phyloP scores from a whole-genome alignment of 2,797 vertebrate genomes.

The Anableps anableps region DNA sequence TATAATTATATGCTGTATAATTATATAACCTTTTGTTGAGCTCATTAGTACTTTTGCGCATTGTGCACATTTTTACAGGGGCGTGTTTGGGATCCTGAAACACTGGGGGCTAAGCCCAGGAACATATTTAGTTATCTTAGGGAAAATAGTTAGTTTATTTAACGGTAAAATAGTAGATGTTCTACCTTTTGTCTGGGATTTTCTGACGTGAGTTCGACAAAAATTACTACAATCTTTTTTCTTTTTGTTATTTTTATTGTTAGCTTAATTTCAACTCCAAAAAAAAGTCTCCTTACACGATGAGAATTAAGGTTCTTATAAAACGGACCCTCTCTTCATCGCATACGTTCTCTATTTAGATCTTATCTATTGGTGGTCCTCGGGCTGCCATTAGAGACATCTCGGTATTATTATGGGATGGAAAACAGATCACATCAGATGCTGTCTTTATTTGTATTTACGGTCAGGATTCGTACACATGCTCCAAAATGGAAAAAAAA shows the following conservation, averaged over 20 bases:
- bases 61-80: not conserved
- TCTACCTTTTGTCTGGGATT: not conserved
- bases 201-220: not conserved
- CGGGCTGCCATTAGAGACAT: too few relatives aligned
- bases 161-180: not conserved
- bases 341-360: too few relatives aligned
- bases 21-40: not conserved
- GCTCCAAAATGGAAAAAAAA: too few relatives aligned
- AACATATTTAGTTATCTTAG: not conserved
- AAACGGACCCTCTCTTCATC: too few relatives aligned
- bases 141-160: not conserved
- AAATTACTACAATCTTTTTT: not conserved
- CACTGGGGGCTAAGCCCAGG: not conserved
- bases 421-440: too few relatives aligned
- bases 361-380: too few relatives aligned
- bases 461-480: too few relatives aligned
- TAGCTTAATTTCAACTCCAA: not conserved
- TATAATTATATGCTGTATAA: not conserved
- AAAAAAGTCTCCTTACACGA: too few relatives aligned
- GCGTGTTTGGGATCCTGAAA: not conserved
- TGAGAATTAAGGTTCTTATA: too few relatives aligned
- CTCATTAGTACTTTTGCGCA: not conserved
- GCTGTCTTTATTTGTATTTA: too few relatives aligned
- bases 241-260: not conserved
- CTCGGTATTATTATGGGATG: too few relatives aligned